These are phyloP conservation scores for Gymnoscopelus braueri DNA, from an alignment of 2,797 vertebrate genomes.

Conservation along the genomic window DNA sequence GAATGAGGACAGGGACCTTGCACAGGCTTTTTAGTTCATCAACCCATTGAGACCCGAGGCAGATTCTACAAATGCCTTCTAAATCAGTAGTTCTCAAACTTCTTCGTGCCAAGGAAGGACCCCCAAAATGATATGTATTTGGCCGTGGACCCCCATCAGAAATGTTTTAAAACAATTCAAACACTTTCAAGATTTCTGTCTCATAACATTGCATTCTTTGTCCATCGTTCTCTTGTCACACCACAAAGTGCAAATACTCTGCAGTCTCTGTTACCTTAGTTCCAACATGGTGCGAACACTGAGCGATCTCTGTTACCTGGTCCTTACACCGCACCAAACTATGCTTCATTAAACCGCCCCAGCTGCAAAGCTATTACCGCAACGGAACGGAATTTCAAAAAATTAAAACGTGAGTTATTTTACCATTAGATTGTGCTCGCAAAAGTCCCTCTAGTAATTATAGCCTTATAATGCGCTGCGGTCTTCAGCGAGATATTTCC, in stretches of 20 bases:
- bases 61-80: too few relatives aligned
- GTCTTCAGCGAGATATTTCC: neutral
- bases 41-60: neutral
- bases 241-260: too few relatives aligned
- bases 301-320: neutral
- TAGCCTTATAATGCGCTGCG: neutral
- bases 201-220: too few relatives aligned
- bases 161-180: too few relatives aligned
- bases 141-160: too few relatives aligned
- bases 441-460: neutral
- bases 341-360: neutral
- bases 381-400: neutral
- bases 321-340: neutral
- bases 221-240: too few relatives aligned
- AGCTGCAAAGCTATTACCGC: neutral
- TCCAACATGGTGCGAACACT: neutral
- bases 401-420: neutral
- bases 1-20: conserved; percentile 1
- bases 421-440: neutral
- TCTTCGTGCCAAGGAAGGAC: too few relatives aligned
- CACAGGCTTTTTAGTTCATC: neutral
- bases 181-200: too few relatives aligned
- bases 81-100: too few relatives aligned
- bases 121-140: too few relatives aligned
- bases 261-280: too few relatives aligned